Base-by-base conservation (phyloP, 1,140 invertebrate species). In the Drosophila albomicans region DNA sequence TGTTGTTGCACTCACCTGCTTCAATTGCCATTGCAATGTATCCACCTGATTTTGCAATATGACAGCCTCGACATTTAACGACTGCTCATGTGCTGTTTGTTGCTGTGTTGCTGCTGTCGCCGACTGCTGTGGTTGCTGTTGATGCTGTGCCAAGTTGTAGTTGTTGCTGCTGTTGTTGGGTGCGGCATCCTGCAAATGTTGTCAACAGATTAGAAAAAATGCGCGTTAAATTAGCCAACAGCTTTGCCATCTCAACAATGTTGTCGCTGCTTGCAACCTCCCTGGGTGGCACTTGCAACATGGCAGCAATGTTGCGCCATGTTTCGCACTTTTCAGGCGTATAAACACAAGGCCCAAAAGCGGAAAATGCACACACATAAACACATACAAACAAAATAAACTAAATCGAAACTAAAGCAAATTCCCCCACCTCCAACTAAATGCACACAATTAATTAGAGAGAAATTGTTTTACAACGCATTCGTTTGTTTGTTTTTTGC, bases 11-110 rank as follows among this genome's bases (percentile, higher is more conserved):
- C 82, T 92, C 94, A 96, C 96, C 95, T 97, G 96, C 93, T 96
- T 95, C 51, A 97, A 92, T 92, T 96, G 96, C 96, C 96, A 97
- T 88, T 96, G 94, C 68, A 97, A 93, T 59, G 96, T 96, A 79
- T 96, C 95, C 77, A 96, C 94, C 92, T 96, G 95, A 82, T 95
- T 95, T 91, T 96, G 95, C 68, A 96, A 93, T 61, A 94, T 94
- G 71, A 95, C 94, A 79, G 94, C 95, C 93, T 96, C 95, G 82
- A 95, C 85, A 88, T 92, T 92, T 78, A 89, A 57, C 35, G 73
- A 67, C 51, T 67, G 66, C 64, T 82, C 71, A 38, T 76, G 67
- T 61, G 56, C 20, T 25, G 20, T 25, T 25, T 25, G 45, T 46
- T 13, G 46, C 46, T 28, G 48, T 2, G 7, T 2, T 8, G 35